Evolutionary conservation across 2,888 invertebrate genomes (phyloP).

Genomic region (Yponomeuta evonymella): DNA sequence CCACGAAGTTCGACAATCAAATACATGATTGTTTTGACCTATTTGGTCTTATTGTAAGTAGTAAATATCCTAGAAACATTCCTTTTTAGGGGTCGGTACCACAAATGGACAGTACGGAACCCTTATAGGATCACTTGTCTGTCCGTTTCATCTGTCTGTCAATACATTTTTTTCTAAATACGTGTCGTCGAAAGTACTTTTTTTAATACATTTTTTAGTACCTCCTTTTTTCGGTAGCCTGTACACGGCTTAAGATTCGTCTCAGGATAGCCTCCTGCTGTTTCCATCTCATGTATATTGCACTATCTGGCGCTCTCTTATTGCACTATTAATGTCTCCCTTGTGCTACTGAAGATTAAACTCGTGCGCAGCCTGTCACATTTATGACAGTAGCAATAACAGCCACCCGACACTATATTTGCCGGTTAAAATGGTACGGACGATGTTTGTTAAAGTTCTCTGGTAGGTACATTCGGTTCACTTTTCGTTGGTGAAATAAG

Average conservation of each 20-base stretch:
- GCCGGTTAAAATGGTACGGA: conserved; percentile 24
- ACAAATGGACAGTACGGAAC: too few relatives aligned
- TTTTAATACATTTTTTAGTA: too few relatives aligned
- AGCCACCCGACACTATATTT: conserved; percentile 34
- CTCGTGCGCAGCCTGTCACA: conserved; percentile 50
- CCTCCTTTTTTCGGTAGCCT: conserved; percentile 25
- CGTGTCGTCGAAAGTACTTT: too few relatives aligned
- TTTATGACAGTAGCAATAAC: conserved; percentile 34
- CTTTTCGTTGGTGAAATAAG: too few relatives aligned
- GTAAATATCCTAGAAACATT: too few relatives aligned
- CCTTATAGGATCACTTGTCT: too few relatives aligned
- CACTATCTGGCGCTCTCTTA: conserved; percentile 40
- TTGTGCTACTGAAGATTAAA: conserved; percentile 57
- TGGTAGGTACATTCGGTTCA: not conserved
- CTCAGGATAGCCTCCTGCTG: conserved; percentile 41
- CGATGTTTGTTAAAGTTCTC: not conserved
- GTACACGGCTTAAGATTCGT: conserved; percentile 22
- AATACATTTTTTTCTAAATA: too few relatives aligned
- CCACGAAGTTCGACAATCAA: too few relatives aligned
- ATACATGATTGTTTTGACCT: too few relatives aligned
- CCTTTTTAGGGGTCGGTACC: too few relatives aligned
- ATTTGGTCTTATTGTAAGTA: too few relatives aligned
- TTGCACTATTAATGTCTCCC: conserved; percentile 52
- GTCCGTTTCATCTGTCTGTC: too few relatives aligned
- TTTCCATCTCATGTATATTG: conserved; percentile 47